Percentiles rank a stretch among this genome's conserved stretches.
These are phyloP conservation scores for Epinephelus lanceolatus DNA, from an alignment of 2,113 vertebrate genomes.

Conservation along the genomic window DNA sequence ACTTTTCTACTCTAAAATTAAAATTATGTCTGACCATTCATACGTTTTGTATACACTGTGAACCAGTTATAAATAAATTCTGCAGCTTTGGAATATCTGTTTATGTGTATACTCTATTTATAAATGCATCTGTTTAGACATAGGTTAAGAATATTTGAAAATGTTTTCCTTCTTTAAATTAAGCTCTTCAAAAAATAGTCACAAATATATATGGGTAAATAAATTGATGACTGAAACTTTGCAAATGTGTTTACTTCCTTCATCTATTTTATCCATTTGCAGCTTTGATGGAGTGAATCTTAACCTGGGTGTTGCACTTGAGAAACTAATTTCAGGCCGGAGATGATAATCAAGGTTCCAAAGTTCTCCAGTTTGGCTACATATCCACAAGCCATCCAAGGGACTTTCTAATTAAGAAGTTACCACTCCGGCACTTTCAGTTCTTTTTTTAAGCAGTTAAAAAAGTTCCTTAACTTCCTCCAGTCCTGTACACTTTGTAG, in stretches of 20 bases:
- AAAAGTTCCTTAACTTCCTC: constrained; percentile 73
- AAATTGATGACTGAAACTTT: constrained; percentile 33
- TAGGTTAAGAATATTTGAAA: background rate
- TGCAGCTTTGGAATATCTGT: background rate
- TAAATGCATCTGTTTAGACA: constrained; percentile 3
- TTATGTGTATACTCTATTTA: background rate
- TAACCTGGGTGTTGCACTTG: constrained; percentile 42
- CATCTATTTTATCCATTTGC: constrained; percentile 19
- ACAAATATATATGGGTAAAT: constrained; percentile 7
- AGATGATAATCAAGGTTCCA: constrained; percentile 57
- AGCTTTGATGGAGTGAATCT: constrained; percentile 51
- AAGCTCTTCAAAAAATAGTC: background rate
- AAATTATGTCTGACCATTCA: background rate
- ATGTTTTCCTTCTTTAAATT: constrained; percentile 39
- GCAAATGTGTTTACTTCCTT: constrained; percentile 59
- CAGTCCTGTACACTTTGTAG: constrained; percentile 69
- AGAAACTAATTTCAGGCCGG: constrained; percentile 49
- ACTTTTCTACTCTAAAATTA: background rate
- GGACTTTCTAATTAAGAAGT: constrained; percentile 79
- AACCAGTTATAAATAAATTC: background rate
- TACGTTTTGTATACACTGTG: background rate
- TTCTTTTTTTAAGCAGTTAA: constrained; percentile 51
- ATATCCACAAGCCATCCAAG: constrained; percentile 61
- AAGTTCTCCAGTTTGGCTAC: constrained; percentile 58
- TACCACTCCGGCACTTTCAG: constrained; percentile 54